Evolutionary conservation across 1,140 invertebrate species (phyloP).

Genomic region (Euura lappo): DNA sequence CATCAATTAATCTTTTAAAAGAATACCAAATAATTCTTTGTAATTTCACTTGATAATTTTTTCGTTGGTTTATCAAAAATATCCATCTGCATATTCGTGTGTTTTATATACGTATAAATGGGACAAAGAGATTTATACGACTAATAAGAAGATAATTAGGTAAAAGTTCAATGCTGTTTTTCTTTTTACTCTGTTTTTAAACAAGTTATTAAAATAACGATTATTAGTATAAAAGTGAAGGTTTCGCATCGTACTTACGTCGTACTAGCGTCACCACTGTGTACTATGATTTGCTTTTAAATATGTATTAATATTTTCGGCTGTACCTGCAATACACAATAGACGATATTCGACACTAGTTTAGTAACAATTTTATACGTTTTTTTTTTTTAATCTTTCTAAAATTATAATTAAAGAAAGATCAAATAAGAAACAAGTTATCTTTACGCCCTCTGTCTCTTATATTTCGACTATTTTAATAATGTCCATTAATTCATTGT

Average conservation of each 20-base stretch:
- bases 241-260: slow-evolving; percentile 56
- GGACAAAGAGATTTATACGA: too few relatives aligned
- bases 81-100: too few relatives aligned
- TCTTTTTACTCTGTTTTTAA: background rate
- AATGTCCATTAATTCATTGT: too few relatives aligned
- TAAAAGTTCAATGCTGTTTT: background rate
- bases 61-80: too few relatives aligned
- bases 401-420: background rate
- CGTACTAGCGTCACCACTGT: slow-evolving; percentile 55
- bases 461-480: too few relatives aligned
- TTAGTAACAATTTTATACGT: background rate
- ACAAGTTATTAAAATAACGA: background rate
- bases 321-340: slow-evolving; percentile 60
- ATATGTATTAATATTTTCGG: slow-evolving; percentile 59
- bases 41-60: too few relatives aligned
- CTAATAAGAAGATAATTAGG: background rate
- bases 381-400: background rate
- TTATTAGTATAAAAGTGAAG: slow-evolving; percentile 27
- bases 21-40: too few relatives aligned
- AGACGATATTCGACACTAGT: slow-evolving; percentile 49
- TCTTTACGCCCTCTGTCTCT: background rate
- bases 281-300: slow-evolving; percentile 48
- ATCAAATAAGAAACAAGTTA: background rate
- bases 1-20: too few relatives aligned
- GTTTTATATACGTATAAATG: too few relatives aligned